Conservation (phyloP, 2,888 invertebrate genomes). For the Achlya flavicornis region DNA sequence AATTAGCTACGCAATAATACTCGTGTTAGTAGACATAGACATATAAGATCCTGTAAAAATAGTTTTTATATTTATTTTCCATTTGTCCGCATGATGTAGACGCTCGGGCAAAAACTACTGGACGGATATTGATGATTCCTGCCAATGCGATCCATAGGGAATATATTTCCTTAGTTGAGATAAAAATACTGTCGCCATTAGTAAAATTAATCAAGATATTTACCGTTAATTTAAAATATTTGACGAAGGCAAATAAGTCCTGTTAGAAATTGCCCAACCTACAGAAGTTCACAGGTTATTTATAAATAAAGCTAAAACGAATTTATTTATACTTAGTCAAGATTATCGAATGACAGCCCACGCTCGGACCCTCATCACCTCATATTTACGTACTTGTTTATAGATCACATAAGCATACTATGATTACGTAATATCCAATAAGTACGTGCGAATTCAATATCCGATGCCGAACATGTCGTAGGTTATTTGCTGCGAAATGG, state of each 20-base stretch:
- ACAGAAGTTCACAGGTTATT: neutral
- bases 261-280: no score
- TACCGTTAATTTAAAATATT: neutral
- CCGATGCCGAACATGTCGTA: conserved; percentile 23
- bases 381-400: conserved; percentile 31
- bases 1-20: neutral
- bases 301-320: neutral
- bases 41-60: neutral
- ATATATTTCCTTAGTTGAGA: neutral
- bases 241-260: no score
- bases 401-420: conserved; percentile 22
- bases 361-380: conserved; percentile 17
- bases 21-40: neutral
- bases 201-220: neutral
- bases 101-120: neutral
- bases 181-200: neutral
- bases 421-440: conserved; percentile 20
- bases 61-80: neutral
- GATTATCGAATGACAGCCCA: neutral
- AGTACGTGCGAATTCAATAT: conserved; percentile 32
- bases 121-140: neutral
- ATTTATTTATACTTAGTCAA: neutral
- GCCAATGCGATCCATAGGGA: neutral
- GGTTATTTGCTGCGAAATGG: conserved; percentile 21
- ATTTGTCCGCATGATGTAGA: neutral